A percentile compares a stretch with the other conserved stretches of the same genome.
Evolutionary conservation across 1,140 invertebrate species (phyloP).

Genomic region (Drosophila ercepeae): DNA sequence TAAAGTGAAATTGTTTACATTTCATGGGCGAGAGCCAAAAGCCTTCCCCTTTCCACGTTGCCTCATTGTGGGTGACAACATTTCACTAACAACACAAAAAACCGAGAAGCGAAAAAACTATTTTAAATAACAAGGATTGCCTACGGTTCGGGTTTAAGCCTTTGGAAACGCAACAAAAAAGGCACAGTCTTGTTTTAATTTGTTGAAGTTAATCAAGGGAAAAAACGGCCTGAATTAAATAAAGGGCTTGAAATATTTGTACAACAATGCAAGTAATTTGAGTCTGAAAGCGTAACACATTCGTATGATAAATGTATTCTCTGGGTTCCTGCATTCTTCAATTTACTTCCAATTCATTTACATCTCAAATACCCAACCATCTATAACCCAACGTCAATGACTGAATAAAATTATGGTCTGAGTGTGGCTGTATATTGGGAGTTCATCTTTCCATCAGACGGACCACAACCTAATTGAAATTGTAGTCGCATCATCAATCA

Average conservation of each 20-base stretch:
- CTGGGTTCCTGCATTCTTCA: not conserved
- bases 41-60: slow-evolving; percentile 1
- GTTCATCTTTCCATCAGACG: slow-evolving; percentile 28
- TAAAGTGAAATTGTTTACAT: slow-evolving; percentile 47
- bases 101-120: slow-evolving; percentile 4
- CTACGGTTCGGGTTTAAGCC: slow-evolving; percentile 14
- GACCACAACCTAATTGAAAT: slow-evolving; percentile 68
- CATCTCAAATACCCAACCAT: slow-evolving; percentile 26
- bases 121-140: slow-evolving; percentile 19
- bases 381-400: slow-evolving; percentile 32
- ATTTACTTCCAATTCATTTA: slow-evolving; percentile 17
- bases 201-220: slow-evolving; percentile 25
- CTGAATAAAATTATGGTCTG: slow-evolving; percentile 22
- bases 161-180: not conserved
- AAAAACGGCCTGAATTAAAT: slow-evolving; percentile 15
- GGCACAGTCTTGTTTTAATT: slow-evolving; percentile 19
- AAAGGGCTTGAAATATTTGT: not conserved
- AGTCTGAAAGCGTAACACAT: not conserved
- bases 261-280: too few species aligned
- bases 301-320: slow-evolving; percentile 4
- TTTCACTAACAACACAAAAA: not conserved
- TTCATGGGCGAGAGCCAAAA: slow-evolving; percentile 24
- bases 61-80: slow-evolving; percentile 28
- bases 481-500: slow-evolving; percentile 73
- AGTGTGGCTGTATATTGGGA: slow-evolving; percentile 14